A percentile compares a stretch with the other conserved stretches of the same genome.
These are phyloP conservation scores for Oxyteleia sp. DNA, from an alignment of 2,888 invertebrate genomes.

Conservation along the genomic window DNA sequence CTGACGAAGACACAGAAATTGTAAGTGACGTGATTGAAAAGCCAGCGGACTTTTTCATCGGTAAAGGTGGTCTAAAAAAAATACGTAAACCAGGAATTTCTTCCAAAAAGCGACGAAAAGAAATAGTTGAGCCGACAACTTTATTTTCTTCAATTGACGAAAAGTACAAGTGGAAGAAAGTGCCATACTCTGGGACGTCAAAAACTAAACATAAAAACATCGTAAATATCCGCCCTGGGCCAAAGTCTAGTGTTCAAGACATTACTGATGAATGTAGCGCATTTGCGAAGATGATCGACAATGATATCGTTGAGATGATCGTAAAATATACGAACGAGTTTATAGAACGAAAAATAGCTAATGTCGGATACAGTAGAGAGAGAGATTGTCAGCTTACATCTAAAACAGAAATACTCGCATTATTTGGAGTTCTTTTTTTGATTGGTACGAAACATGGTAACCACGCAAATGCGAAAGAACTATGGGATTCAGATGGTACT, in stretches of 20 bases:
- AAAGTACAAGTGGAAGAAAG: constrained; percentile 14
- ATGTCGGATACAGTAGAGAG: constrained; percentile 37
- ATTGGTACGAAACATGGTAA: background rate
- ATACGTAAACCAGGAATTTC: no score
- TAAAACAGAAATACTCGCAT: no score
- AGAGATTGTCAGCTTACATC: no score
- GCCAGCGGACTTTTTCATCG: no score
- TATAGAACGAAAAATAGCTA: constrained; percentile 51
- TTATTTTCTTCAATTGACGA: background rate
- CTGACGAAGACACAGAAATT: no score
- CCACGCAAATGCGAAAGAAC: constrained; percentile 10
- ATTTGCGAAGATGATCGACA: constrained; percentile 48
- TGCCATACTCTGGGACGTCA: background rate
- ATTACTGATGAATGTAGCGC: constrained; percentile 41
- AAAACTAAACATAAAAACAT: constrained; percentile 27
- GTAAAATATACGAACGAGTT: constrained; percentile 68
- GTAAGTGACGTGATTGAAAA: no score
- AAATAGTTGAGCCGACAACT: no score
- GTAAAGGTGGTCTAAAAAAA: no score
- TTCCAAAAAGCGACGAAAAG: no score
- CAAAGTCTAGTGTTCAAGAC: constrained; percentile 8
- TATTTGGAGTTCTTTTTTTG: background rate
- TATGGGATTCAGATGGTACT: background rate
- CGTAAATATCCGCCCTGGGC: constrained; percentile 17
- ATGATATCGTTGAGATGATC: constrained; percentile 48